Evolutionary conservation across 2,113 vertebrate species (phyloP).

Genomic region (Nannospalax galili): DNA sequence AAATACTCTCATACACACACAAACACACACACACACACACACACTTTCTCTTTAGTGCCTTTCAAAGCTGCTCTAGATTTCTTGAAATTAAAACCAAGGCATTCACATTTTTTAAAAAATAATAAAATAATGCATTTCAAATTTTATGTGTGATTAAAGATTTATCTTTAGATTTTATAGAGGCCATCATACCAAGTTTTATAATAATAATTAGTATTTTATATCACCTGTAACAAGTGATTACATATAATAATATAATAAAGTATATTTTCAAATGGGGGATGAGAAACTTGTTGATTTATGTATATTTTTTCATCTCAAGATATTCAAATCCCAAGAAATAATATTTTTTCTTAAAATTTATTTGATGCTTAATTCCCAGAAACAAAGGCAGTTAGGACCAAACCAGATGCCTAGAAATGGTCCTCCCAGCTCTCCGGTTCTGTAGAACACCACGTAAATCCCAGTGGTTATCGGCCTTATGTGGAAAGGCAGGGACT

Average conservation of each 20-base stretch:
- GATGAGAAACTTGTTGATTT: background rate
- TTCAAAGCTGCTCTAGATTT: conserved; percentile 31
- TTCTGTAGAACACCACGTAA: background rate
- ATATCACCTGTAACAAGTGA: background rate
- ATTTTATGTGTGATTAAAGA: background rate
- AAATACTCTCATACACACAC: background rate
- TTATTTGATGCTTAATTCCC: background rate
- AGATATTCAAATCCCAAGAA: background rate
- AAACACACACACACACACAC: background rate
- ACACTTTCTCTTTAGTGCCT: too few species aligned
- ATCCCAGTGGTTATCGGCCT: background rate
- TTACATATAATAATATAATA: background rate
- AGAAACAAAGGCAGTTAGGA: background rate
- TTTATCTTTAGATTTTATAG: background rate
- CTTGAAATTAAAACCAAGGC: background rate
- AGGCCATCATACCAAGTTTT: background rate
- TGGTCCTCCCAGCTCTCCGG: background rate
- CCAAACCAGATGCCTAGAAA: background rate
- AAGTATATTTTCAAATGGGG: background rate
- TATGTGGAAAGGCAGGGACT: background rate
- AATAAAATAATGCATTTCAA: background rate
- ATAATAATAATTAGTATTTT: conserved; percentile 30
- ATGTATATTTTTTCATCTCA: background rate
- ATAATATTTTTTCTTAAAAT: conserved; percentile 31
- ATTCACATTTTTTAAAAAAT: conserved; percentile 26